Percentiles rank a stretch among this genome's conserved stretches.
These are phyloP conservation scores for Lasioglossum pauxillum DNA, from an alignment of 2,888 invertebrate species.

Conservation along the genomic window DNA sequence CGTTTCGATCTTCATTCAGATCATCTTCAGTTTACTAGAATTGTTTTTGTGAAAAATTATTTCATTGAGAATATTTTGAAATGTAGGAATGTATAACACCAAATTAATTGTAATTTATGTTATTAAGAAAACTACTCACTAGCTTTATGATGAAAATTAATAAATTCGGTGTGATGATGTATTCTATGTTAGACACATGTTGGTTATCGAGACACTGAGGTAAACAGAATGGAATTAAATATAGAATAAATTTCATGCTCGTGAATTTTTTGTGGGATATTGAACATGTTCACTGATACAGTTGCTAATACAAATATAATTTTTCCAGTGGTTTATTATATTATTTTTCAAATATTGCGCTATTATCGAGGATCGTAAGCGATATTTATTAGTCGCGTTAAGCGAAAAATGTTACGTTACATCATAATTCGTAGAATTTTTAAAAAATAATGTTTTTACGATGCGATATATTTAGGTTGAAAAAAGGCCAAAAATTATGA, in stretches of 20 bases:
- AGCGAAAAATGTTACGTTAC: neutral
- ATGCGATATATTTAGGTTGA: neutral
- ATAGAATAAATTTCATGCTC: neutral
- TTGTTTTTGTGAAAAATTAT: too few species aligned
- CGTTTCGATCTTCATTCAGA: too few species aligned
- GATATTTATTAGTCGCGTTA: neutral
- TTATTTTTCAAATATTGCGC: neutral
- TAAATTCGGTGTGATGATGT: too few species aligned
- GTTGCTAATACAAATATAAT: neutral
- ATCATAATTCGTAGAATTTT: neutral
- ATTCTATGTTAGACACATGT: too few species aligned
- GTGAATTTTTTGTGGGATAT: neutral
- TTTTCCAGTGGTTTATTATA: neutral
- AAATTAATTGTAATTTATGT: too few species aligned
- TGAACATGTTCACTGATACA: neutral
- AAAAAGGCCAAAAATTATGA: neutral
- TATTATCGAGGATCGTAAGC: neutral
- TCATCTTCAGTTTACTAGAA: too few species aligned
- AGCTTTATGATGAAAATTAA: too few species aligned
- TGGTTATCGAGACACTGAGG: too few species aligned
- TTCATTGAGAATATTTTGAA: too few species aligned
- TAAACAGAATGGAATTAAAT: neutral
- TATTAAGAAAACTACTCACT: too few species aligned
- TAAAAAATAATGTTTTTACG: neutral
- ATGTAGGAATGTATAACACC: too few species aligned